These are phyloP conservation scores for Hydroisotoma schaefferi DNA, from an alignment of 2,888 invertebrate species.

Conservation along the genomic window DNA sequence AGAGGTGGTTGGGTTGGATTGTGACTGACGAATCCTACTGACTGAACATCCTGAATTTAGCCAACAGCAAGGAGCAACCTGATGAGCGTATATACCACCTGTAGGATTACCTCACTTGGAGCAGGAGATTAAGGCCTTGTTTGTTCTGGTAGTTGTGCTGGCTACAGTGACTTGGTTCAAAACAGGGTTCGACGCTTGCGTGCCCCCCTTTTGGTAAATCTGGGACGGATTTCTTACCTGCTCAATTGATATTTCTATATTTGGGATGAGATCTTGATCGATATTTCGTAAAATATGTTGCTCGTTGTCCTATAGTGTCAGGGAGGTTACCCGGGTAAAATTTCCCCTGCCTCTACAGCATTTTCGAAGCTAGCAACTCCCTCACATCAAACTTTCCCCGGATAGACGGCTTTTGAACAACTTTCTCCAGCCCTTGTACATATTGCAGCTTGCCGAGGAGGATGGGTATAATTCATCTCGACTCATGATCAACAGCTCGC, in stretches of 20 bases:
- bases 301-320: constrained; percentile 8
- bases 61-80: constrained; percentile 30
- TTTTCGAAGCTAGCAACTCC: neutral
- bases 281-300: constrained; percentile 18
- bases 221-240: constrained; percentile 17
- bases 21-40: too few species aligned
- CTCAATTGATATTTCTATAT: constrained; percentile 20
- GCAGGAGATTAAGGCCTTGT: neutral
- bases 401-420: constrained; percentile 2
- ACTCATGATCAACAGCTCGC: neutral
- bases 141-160: constrained; percentile 18
- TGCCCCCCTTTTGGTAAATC: neutral
- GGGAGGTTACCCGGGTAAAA: neutral
- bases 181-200: constrained; percentile 15
- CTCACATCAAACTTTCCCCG: too few species aligned
- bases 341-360: neutral
- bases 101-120: constrained; percentile 31
- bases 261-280: constrained; percentile 19
- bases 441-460: too few species aligned
- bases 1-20: neutral
- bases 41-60: neutral
- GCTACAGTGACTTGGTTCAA: too few species aligned
- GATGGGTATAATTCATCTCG: too few species aligned
- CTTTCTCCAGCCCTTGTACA: too few species aligned
- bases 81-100: constrained; percentile 45